These are phyloP conservation scores for Polyodon spathula DNA, from an alignment of 2,113 vertebrate genomes.

Conservation along the genomic window DNA sequence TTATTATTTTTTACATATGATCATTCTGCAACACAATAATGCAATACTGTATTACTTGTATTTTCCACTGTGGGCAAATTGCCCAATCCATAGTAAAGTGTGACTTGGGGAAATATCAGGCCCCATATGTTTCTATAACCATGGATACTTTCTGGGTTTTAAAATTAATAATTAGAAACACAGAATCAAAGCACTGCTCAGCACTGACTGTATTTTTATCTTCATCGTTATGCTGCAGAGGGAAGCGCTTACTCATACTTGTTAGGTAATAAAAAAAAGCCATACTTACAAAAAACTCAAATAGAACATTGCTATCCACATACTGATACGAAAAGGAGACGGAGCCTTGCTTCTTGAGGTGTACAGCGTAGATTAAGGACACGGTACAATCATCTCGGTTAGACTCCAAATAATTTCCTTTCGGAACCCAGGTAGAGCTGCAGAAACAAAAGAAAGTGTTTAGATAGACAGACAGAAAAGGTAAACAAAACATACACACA, in stretches of 20 bases:
- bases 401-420: slow-evolving; percentile 85
- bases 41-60: too few species aligned
- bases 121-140: too few species aligned
- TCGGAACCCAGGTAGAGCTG: slow-evolving; percentile 80
- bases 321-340: slow-evolving; percentile 94
- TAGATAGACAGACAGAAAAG: too few species aligned
- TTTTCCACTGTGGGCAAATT: too few species aligned
- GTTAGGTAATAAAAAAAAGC: slow-evolving; percentile 8
- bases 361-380: slow-evolving; percentile 90
- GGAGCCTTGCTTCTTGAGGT: slow-evolving; percentile 87
- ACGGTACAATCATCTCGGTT: slow-evolving; percentile 92
- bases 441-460: too few species aligned
- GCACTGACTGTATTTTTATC: neutral
- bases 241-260: too few species aligned
- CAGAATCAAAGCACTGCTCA: neutral
- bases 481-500: too few species aligned
- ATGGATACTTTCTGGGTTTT: neutral
- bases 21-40: too few species aligned
- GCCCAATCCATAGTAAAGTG: too few species aligned
- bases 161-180: neutral
- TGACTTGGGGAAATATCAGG: too few species aligned
- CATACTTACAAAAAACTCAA: slow-evolving; percentile 97
- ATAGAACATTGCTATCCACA: slow-evolving; percentile 89
- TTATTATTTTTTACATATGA: too few species aligned
- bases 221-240: neutral